Conservation (phyloP, 1,140 invertebrate genomes). For the Homalodisca vitripennis region DNA sequence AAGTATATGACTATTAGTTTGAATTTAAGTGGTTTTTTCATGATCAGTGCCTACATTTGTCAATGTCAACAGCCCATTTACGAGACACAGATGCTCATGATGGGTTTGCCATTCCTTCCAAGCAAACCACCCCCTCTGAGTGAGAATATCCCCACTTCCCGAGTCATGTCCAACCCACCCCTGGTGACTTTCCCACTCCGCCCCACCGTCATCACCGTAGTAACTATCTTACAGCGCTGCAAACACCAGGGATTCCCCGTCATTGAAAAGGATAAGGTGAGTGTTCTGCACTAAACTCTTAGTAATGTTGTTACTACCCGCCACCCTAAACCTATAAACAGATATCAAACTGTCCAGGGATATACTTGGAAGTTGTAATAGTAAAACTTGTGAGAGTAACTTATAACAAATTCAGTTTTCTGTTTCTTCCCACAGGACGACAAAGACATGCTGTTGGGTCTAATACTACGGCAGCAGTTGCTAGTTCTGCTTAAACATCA, state of each 20-base stretch:
- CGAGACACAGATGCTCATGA: conserved; percentile 88
- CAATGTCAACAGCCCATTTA: conserved; percentile 96
- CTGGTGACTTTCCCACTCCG: conserved; percentile 67
- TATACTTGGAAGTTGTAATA: background rate
- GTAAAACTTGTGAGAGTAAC: background rate
- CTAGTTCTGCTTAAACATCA: conserved; percentile 84
- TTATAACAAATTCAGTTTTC: too few species aligned
- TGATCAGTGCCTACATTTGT: too few species aligned
- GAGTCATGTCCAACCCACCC: conserved; percentile 33
- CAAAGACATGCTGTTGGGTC: conserved; percentile 80
- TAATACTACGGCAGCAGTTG: conserved; percentile 86
- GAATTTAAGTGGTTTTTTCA: conserved; percentile 38
- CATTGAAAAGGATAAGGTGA: conserved; percentile 52
- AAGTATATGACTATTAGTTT: too few species aligned
- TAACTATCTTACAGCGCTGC: conserved; percentile 75
- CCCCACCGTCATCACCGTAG: conserved; percentile 80
- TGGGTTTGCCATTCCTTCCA: conserved; percentile 71
- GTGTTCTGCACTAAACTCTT: too few species aligned
- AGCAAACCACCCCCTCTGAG: conserved; percentile 34
- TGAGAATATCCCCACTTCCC: conserved; percentile 32
- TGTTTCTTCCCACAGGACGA: too few species aligned
- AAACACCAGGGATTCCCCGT: conserved; percentile 94
- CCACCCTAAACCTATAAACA: too few species aligned
- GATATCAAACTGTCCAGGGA: too few species aligned
- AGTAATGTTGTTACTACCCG: too few species aligned